A percentile compares a stretch with the other conserved stretches of the same genome.
Evolutionary conservation across 92 coral and sea anemone species (phyloP).

Genomic region (Paramuricea clavata): DNA sequence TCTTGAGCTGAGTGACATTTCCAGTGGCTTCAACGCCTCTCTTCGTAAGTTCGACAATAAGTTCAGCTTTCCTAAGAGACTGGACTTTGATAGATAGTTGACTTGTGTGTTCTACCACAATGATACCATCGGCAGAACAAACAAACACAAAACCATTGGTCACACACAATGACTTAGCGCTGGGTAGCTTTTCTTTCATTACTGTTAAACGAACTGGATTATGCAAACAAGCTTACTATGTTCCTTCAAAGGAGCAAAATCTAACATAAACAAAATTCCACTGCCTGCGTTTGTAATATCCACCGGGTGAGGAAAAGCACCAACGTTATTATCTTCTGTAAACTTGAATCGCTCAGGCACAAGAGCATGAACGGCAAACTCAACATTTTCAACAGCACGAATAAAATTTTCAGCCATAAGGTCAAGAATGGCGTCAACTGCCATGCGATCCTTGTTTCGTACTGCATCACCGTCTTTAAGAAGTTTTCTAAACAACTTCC

Average conservation of each 20-base stretch:
- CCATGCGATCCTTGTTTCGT: slow-evolving; percentile 75
- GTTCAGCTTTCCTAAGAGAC: slow-evolving; percentile 62
- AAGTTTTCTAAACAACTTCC: slow-evolving; percentile 56
- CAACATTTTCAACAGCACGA: slow-evolving; percentile 39
- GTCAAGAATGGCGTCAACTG: slow-evolving; percentile 68
- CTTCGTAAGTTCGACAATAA: slow-evolving; percentile 66
- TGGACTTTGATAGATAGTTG: slow-evolving; percentile 48
- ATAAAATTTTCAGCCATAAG: slow-evolving; percentile 54
- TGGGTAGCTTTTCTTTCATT: slow-evolving; percentile 54
- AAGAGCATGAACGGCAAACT: slow-evolving; percentile 49
- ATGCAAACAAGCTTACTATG: slow-evolving; percentile 70
- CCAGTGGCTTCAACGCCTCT: slow-evolving; percentile 65
- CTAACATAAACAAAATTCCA: slow-evolving; percentile 66
- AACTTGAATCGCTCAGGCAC: slow-evolving; percentile 68
- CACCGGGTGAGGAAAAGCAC: slow-evolving; percentile 70
- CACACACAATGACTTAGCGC: slow-evolving; percentile 57
- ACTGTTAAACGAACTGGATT: slow-evolving; percentile 65
- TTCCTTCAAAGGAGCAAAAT: slow-evolving; percentile 62
- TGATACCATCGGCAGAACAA: slow-evolving; percentile 59
- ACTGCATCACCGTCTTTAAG: slow-evolving; percentile 66
- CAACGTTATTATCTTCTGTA: slow-evolving; percentile 70
- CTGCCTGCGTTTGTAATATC: slow-evolving; percentile 62
- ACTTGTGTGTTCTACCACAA: slow-evolving; percentile 51
- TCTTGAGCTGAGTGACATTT: slow-evolving; percentile 52
- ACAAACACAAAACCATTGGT: slow-evolving; percentile 64